Conservation (phyloP, 2,113 vertebrate genomes). For the Ochotona princeps region DNA sequence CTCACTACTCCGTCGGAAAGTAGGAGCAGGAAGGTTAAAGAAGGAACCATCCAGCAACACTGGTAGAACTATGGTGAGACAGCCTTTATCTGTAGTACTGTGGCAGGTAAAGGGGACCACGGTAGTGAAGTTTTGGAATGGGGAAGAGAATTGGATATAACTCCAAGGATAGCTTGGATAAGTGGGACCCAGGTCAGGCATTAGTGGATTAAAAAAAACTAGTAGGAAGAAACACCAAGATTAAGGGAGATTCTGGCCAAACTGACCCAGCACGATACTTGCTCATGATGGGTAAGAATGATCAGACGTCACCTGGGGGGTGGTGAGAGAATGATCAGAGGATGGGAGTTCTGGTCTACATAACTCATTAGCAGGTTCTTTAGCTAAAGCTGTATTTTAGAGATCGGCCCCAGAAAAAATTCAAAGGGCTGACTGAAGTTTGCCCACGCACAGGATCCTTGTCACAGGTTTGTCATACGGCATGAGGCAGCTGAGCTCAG, state of each 20-base stretch:
- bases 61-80: neutral
- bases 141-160: neutral
- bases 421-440: neutral
- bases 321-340: neutral
- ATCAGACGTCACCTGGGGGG: neutral
- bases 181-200: neutral
- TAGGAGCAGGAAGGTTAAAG: neutral
- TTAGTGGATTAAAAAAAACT: neutral
- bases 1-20: neutral
- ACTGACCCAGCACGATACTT: neutral
- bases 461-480: neutral
- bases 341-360: neutral
- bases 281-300: neutral
- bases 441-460: neutral
- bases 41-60: neutral
- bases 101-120: neutral
- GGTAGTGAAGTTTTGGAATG: too few species aligned
- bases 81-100: neutral
- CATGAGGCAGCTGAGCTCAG: neutral
- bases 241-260: neutral
- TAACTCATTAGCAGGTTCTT: neutral
- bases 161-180: neutral
- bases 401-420: neutral
- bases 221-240: neutral
- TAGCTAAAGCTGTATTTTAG: neutral